These are phyloP conservation scores for Saccopteryx leptura DNA, from an alignment of 2,113 vertebrate genomes.

Conservation along the genomic window DNA sequence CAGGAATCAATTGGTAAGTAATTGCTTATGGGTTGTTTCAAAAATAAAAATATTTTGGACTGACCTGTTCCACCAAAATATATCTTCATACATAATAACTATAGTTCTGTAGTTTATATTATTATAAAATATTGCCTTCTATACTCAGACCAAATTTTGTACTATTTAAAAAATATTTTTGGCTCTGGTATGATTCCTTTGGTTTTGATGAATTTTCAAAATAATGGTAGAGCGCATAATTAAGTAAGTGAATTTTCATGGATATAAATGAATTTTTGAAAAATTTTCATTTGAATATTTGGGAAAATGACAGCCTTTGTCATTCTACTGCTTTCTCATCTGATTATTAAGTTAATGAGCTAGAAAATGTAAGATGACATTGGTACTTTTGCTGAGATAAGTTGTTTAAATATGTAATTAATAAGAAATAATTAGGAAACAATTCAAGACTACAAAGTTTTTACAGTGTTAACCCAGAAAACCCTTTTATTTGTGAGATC, in stretches of 20 bases:
- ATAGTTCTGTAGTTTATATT: not conserved
- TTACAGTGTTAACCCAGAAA: slow-evolving; percentile 60
- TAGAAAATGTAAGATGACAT: slow-evolving; percentile 61
- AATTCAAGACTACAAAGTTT: slow-evolving; percentile 43
- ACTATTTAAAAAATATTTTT: slow-evolving; percentile 56
- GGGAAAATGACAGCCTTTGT: slow-evolving; percentile 49
- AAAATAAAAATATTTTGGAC: slow-evolving; percentile 29
- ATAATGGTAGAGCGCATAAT: not conserved
- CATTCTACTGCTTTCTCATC: slow-evolving; percentile 46
- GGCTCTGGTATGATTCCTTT: not conserved
- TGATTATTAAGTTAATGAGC: slow-evolving; percentile 62
- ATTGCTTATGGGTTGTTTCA: slow-evolving; percentile 41
- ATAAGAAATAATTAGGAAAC: slow-evolving; percentile 59
- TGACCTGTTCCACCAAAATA: slow-evolving; percentile 23
- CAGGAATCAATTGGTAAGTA: slow-evolving; percentile 29
- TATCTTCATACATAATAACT: slow-evolving; percentile 9
- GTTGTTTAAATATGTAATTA: slow-evolving; percentile 61
- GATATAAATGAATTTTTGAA: slow-evolving; percentile 32
- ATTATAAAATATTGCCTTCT: slow-evolving; percentile 30
- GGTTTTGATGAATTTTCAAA: slow-evolving; percentile 49
- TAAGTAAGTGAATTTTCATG: slow-evolving; percentile 44
- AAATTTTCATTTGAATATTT: slow-evolving; percentile 3
- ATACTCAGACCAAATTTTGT: slow-evolving; percentile 23
- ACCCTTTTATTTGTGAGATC: slow-evolving; percentile 63
- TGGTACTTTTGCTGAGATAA: slow-evolving; percentile 56